These are phyloP conservation scores for Cynodonichthys magdalenae DNA, from an alignment of 2,797 vertebrate species.

Conservation along the genomic window DNA sequence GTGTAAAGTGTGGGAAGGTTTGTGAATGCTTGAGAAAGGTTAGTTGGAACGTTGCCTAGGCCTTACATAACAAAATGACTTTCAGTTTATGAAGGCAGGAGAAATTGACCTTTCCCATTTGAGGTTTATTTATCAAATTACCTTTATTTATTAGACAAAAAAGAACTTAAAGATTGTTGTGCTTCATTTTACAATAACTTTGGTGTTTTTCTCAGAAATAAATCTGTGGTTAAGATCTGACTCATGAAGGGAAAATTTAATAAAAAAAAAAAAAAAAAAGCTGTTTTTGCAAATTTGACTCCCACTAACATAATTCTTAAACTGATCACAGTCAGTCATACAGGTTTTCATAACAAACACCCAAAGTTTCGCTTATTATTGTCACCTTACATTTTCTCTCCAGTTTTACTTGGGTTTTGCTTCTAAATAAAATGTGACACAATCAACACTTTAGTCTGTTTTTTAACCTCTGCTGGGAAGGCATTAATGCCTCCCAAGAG, in stretches of 20 bases:
- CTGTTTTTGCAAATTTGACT: too few relatives aligned
- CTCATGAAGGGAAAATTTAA: slow-evolving; percentile 16
- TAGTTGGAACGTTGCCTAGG: slow-evolving; percentile 53
- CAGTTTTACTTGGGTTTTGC: too few relatives aligned
- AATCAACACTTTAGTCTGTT: too few relatives aligned
- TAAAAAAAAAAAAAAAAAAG: too few relatives aligned
- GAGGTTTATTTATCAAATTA: slow-evolving; percentile 14
- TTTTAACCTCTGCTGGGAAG: too few relatives aligned
- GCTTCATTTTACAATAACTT: background rate
- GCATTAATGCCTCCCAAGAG: too few relatives aligned
- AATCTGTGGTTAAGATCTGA: background rate
- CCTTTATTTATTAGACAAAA: background rate
- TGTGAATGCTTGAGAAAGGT: slow-evolving; percentile 49
- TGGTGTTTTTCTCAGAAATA: slow-evolving; percentile 5
- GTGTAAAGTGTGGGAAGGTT: slow-evolving; percentile 8
- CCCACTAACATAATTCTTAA: too few relatives aligned
- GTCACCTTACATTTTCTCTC: too few relatives aligned
- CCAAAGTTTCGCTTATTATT: too few relatives aligned
- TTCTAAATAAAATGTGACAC: too few relatives aligned
- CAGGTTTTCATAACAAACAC: too few relatives aligned
- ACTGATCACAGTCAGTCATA: too few relatives aligned
- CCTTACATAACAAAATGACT: slow-evolving; percentile 64
- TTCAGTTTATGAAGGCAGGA: slow-evolving; percentile 26
- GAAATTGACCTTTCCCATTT: slow-evolving; percentile 35
- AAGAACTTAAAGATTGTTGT: background rate